Base-by-base conservation (phyloP, 1,140 invertebrate species). In the Drosophila nigromelanica region DNA sequence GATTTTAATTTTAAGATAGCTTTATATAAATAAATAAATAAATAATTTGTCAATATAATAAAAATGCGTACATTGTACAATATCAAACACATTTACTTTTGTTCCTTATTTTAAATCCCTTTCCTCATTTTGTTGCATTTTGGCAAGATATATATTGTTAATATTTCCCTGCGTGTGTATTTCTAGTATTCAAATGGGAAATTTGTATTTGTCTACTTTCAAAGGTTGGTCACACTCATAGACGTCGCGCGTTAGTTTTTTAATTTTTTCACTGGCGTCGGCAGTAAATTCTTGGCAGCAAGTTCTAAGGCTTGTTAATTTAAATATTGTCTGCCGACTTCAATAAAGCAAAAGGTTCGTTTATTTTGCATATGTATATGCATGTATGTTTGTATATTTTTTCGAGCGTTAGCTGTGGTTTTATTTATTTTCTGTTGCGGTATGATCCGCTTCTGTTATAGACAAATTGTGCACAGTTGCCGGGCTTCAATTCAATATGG, bases 401-500 rank as follows among this genome's bases (percentile, higher is more conserved):
- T n/a, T 11, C 1, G 1, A 62, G 27, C 11, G 3, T 40, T 15
- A 11, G 27, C n/a, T 43, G 33, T 42, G 12, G 4, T 4, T 4
- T 18, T 64, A 42, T 40, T 27, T 15, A 15, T 71, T 75, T 62
- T 47, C 18, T 75, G 40, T 69, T 80, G 56, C 50, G 73, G 68
- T 81, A 74, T 68, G 78, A 71, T 70, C 63, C 42, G 40, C 47
- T 43, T 50, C 35, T 68, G 43, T 40, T 68, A 37, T 72, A 76
- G 18, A 72, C 60, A 76, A 63, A 77, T 12, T 35, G n/a, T 30
- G 58, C 71, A 62, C 56, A 69, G 45, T 75, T 75, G 60, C 61
- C 68, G 61, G 73, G 73, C 63, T 73, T 73, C 63, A 7, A 24
- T 48, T 30, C 21, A 24, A n/a, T 21, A 30, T 18, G 15, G 39